Percentiles rank a stretch among this genome's conserved stretches.
Evolutionary conservation across 1,140 invertebrate species (phyloP).

Genomic region (Halictus rubicundus): DNA sequence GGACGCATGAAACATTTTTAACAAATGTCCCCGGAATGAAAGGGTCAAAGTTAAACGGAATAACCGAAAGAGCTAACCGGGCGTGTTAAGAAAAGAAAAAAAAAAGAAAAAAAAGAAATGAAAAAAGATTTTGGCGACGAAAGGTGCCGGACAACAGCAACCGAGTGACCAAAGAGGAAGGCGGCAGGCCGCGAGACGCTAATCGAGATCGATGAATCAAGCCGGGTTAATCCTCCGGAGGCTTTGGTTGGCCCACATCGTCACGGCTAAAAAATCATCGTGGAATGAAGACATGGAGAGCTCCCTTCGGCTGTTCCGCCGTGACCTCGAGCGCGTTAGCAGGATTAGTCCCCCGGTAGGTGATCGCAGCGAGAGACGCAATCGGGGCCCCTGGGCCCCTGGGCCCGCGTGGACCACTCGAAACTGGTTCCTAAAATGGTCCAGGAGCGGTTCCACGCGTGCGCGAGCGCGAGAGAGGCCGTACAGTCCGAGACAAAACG

Average conservation of each 20-base stretch:
- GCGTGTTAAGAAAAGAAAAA: too few relatives aligned
- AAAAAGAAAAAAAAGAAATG: too few relatives aligned
- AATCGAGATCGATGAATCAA: not conserved
- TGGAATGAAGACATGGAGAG: not conserved
- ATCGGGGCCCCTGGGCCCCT: constrained; percentile 7
- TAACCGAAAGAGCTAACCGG: too few relatives aligned
- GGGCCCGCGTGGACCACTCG: constrained; percentile 44
- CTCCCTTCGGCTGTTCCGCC: constrained; percentile 5
- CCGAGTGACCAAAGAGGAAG: not conserved
- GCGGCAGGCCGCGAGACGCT: not conserved
- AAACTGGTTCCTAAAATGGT: constrained; percentile 65
- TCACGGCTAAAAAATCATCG: not conserved
- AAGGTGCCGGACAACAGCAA: not conserved
- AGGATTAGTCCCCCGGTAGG: constrained; percentile 56
- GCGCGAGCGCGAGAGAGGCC: not conserved
- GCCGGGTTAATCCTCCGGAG: not conserved
- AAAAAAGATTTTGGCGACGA: not conserved
- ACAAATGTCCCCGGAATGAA: too few relatives aligned
- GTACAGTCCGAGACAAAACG: constrained; percentile 44
- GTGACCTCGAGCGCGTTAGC: constrained; percentile 52
- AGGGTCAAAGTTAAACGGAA: too few relatives aligned
- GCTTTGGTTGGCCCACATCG: not conserved
- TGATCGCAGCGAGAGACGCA: constrained; percentile 42
- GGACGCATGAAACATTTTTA: too few relatives aligned
- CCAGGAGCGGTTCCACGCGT: constrained; percentile 45